Conservation (phyloP, 2,888 invertebrate species). For the Seira musarum region DNA sequence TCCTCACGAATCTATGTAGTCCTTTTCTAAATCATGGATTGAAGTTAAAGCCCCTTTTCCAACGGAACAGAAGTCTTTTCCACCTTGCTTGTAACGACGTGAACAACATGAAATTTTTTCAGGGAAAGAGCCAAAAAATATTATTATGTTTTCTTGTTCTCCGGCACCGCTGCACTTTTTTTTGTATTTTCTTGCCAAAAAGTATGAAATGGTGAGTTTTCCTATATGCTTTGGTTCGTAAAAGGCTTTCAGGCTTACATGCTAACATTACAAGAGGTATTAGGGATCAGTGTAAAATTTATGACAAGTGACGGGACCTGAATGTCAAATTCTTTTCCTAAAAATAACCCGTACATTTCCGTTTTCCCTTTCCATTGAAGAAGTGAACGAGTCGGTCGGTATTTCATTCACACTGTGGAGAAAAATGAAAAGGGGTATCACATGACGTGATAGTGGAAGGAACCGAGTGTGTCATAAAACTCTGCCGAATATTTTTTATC, state of each 20-base stretch:
- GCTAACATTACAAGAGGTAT: constrained; percentile 44
- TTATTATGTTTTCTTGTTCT: constrained; percentile 4
- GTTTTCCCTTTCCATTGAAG: constrained; percentile 16
- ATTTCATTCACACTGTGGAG: background rate
- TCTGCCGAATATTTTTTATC: background rate
- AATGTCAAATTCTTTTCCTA: constrained; percentile 58
- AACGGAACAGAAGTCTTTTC: background rate
- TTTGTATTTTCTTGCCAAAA: constrained; percentile 42
- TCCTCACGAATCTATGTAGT: constrained; percentile 4
- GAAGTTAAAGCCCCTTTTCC: background rate
- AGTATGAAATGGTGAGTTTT: constrained; percentile 29
- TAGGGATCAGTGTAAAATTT: constrained; percentile 63
- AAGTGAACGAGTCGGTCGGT: background rate
- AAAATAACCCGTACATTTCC: constrained; percentile 59
- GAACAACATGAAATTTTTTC: constrained; percentile 12
- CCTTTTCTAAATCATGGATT: background rate
- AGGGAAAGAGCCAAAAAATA: background rate
- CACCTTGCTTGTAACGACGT: background rate
- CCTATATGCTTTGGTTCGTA: constrained; percentile 50
- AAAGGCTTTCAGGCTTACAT: constrained; percentile 60
- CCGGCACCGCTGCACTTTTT: constrained; percentile 15
- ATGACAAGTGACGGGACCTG: constrained; percentile 61
- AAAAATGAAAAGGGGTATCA: background rate
- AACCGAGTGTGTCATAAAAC: background rate
- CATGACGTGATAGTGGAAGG: background rate